Evolutionary conservation across 2,113 vertebrate species (phyloP).

Genomic region (Aptenodytes forsteri): DNA sequence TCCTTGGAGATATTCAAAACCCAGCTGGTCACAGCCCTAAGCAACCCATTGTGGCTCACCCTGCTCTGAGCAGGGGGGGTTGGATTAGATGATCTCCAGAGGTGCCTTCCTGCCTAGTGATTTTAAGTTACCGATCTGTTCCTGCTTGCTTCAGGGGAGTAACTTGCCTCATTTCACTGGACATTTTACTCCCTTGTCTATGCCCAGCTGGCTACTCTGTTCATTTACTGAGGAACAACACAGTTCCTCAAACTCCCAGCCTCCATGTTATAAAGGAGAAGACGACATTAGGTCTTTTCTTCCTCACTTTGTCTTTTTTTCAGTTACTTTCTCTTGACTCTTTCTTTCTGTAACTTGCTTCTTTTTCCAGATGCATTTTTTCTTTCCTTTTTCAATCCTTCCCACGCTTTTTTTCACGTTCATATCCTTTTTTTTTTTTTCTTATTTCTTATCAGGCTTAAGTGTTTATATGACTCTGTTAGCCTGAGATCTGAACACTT

Average conservation of each 20-base stretch:
- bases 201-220: background rate
- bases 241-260: background rate
- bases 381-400: background rate
- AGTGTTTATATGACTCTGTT: background rate
- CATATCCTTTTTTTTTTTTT: no score
- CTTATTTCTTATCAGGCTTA: background rate
- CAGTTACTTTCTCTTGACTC: background rate
- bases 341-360: background rate
- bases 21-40: background rate
- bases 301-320: background rate
- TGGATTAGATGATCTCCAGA: background rate
- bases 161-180: background rate
- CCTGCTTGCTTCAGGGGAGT: background rate
- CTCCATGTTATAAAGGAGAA: background rate
- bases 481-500: background rate
- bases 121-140: background rate
- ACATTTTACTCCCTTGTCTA: background rate
- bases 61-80: background rate
- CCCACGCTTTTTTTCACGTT: background rate
- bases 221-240: background rate
- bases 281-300: background rate
- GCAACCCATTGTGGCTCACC: background rate
- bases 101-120: background rate
- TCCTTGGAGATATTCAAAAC: background rate
- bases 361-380: background rate